Evolutionary conservation across 1,140 invertebrate genomes (phyloP), one percentile per base, ranked within the genome.

Genomic region (Neelides sp.): DNA sequence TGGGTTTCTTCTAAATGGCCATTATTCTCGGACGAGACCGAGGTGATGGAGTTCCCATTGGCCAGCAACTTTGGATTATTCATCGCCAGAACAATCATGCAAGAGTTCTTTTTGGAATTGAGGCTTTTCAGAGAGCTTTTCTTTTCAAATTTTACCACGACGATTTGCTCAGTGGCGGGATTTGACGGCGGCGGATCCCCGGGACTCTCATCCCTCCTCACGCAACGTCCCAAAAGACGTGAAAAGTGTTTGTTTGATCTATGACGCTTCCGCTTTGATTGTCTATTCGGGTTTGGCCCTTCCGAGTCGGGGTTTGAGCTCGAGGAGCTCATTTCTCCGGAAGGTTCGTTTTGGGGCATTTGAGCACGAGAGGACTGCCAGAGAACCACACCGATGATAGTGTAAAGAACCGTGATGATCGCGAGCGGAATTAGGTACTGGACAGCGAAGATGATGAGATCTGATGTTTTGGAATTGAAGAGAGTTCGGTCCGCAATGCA

Each of bases 391-490:
- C 79, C 81, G 52, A 85, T 84, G 54, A 78, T 72, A 41, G 78
- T 79, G 59, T 85, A 85, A 1, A 73, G 54, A 59, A 83, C 75
- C 61, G 77, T 75, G 74, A 86, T 85, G 3, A 85, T 74, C 20
- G 74, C 67, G 2, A 86, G 66, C 0, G 83, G 83, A 24, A 81
- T 69, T 4, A 83, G 71, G 62, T 85, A 86, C 1, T 84, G 74
- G 1, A 85, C 69, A 4, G 77, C 75, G 61, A 85, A 79, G 66
- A 83, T 84, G 48, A 83, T 75, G 61, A 79, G 77, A 62, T 85
- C 82, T 60, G 83, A 75, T 20, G 80, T 62, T 62, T 80, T 75
- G 0, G 80, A 83, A 62, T 85, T 79, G 64, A 81, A 83, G 60
- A 80, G 78, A 61, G 75, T 75, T 2, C 82, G 71, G 58, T 82